Evolutionary conservation across 2,888 invertebrate species (phyloP).

Genomic region (Griposia aprilina): DNA sequence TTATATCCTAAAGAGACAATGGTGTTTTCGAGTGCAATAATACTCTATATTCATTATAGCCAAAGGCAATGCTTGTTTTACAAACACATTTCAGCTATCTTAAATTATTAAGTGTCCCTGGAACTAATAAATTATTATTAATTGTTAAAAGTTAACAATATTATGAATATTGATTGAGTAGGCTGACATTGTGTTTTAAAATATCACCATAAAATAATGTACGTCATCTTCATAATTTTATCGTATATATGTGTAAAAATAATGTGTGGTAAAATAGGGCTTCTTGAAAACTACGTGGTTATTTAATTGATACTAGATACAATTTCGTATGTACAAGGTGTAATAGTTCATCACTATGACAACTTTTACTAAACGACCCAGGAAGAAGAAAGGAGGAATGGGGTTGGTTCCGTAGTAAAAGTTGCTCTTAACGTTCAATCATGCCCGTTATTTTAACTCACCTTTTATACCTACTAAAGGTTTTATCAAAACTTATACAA

Average conservation of each 20-base stretch:
- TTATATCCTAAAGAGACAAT: slow-evolving; percentile 79
- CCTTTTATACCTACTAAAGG: background rate
- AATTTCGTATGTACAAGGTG: background rate
- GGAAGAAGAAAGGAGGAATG: background rate
- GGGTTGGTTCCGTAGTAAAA: background rate
- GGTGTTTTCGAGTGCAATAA: slow-evolving; percentile 85
- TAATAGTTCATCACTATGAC: background rate
- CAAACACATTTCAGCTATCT: slow-evolving; percentile 64
- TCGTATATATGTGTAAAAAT: slow-evolving; percentile 58
- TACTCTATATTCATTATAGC: slow-evolving; percentile 78
- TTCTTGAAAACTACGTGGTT: slow-evolving; percentile 28
- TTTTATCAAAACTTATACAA: background rate
- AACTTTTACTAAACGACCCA: background rate
- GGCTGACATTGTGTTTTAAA: slow-evolving; percentile 54
- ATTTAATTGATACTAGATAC: slow-evolving; percentile 7
- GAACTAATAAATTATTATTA: slow-evolving; percentile 54
- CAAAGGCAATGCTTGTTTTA: slow-evolving; percentile 81
- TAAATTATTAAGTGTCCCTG: slow-evolving; percentile 57
- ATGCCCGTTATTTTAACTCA: too few relatives aligned
- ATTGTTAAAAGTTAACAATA: slow-evolving; percentile 49
- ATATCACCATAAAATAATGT: slow-evolving; percentile 49
- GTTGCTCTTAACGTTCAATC: too few relatives aligned
- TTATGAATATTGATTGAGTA: slow-evolving; percentile 56
- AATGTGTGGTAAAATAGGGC: slow-evolving; percentile 46
- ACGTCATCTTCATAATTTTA: slow-evolving; percentile 47